Base-by-base conservation (phyloP, 2,113 vertebrate species). In the Syrrhaptes paradoxus region DNA sequence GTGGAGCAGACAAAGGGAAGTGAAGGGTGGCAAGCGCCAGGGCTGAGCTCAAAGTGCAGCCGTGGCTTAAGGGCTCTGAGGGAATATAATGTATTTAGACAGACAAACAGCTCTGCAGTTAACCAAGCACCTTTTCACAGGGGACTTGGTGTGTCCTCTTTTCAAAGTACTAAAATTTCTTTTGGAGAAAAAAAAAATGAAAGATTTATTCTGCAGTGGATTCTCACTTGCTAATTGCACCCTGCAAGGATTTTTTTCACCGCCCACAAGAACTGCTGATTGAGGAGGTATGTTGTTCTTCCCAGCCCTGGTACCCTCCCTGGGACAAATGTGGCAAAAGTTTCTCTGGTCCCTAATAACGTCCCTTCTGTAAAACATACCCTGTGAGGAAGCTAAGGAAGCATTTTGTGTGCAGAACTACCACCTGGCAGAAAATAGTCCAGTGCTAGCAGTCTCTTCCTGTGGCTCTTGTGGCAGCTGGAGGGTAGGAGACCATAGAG, bases 31-130 rank as follows among this genome's bases (percentile, higher is more conserved):
- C 85, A 81, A 93, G 79, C 1, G 6, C 68, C 55, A 59, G 48
- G 81, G 45, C 75, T 78, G n/a, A 74, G 61, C 75, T 90, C 34
- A 52, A 28, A 93, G 79, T n/a, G 48, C 52, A 85, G 61, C 31
- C 48, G 6, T 81, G 52, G 61, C 43, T 76, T 91, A 83, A 83
- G 59, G 78, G 34, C 63, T 96, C 26, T 77, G 68, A 38, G 68
- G 72, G 82, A 83, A 12, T 80, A 26, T 79, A 83, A 57, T 80
- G 55, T 83, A 57, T 94, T 95, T 68, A 65, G 76, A 80, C 66
- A 88, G 63, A 77, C 72, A 80, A 89, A 87, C 80, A 89, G 61
- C 52, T 84, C 80, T 71, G 32, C 77, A 78, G 68, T 89, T 92
- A 90, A 46, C 52, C 0, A 2, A 74, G 46, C 54, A 54, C 36